Evolutionary conservation across 2,113 vertebrate species (phyloP).

Genomic region (Caretta caretta): DNA sequence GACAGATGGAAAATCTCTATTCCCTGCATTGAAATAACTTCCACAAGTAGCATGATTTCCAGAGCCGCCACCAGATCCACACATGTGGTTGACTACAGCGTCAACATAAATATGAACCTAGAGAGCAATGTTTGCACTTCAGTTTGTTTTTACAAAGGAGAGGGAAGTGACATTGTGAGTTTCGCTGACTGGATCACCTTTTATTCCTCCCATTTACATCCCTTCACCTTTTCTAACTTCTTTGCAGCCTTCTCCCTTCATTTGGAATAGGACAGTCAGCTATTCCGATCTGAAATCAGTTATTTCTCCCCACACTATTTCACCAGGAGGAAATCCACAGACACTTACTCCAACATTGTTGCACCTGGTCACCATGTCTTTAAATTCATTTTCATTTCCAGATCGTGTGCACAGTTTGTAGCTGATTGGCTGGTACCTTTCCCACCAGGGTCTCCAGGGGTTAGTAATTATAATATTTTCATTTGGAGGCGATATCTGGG

Average conservation of each 20-base stretch:
- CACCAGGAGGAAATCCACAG: background rate
- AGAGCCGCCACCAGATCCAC: slow-evolving; percentile 77
- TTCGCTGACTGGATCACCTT: background rate
- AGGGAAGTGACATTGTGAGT: fast-evolving
- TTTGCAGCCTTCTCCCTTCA: background rate
- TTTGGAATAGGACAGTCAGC: background rate
- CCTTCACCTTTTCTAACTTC: background rate
- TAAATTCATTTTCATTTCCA: slow-evolving; percentile 89
- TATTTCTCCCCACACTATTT: background rate
- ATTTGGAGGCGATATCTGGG: slow-evolving; percentile 92
- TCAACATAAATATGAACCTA: slow-evolving; percentile 85
- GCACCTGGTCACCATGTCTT: slow-evolving; percentile 93
- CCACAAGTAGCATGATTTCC: slow-evolving; percentile 86
- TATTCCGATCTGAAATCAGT: background rate
- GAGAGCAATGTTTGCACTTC: slow-evolving; percentile 5
- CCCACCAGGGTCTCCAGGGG: slow-evolving; percentile 93
- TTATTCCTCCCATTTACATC: fast-evolving
- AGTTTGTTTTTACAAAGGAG: background rate
- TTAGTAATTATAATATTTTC: slow-evolving; percentile 84
- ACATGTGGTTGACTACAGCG: slow-evolving; percentile 88
- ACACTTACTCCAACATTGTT: slow-evolving; percentile 93
- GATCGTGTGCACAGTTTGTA: slow-evolving; percentile 93
- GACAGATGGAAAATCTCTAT: slow-evolving; percentile 87
- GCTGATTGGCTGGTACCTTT: slow-evolving; percentile 94
- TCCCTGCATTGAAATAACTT: slow-evolving; percentile 84